Percentiles rank a stretch among this genome's conserved stretches.
phyloP scores from a whole-genome alignment of 2,113 vertebrate species.

The Cyprichromis sp. region DNA sequence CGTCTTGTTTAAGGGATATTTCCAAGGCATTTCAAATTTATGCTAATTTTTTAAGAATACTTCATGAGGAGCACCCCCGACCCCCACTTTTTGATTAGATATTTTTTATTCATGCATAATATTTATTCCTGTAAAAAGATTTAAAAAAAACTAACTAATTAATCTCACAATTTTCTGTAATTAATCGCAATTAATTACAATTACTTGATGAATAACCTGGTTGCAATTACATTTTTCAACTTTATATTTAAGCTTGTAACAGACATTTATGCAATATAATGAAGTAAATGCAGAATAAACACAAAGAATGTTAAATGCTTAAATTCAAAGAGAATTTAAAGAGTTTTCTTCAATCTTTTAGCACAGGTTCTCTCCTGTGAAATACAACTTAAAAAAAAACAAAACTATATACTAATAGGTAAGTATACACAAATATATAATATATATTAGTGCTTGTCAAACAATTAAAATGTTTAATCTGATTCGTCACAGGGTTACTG shows the following conservation, averaged over 20 bases:
- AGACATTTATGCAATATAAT: neutral
- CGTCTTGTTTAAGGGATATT: neutral
- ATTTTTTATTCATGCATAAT: neutral
- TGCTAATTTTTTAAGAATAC: neutral
- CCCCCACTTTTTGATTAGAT: neutral
- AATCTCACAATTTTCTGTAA: neutral
- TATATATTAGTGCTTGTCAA: neutral
- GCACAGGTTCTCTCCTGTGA: neutral
- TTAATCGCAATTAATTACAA: accelerated
- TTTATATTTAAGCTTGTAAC: neutral
- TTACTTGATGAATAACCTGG: neutral
- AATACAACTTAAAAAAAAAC: neutral
- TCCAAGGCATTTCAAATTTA: neutral
- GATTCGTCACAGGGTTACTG: neutral
- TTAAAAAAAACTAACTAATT: accelerated
- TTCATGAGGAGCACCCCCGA: neutral
- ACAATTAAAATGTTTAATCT: neutral
- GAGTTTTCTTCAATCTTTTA: neutral
- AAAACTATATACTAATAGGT: neutral
- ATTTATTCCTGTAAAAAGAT: neutral
- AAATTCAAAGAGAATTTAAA: neutral
- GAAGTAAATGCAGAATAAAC: neutral
- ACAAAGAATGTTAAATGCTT: neutral
- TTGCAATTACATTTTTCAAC: neutral
- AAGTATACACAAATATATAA: neutral